Percentiles rank a stretch among this genome's conserved stretches.
phyloP scores from a whole-genome alignment of 2,888 invertebrate species.

The Sturmia bella region DNA sequence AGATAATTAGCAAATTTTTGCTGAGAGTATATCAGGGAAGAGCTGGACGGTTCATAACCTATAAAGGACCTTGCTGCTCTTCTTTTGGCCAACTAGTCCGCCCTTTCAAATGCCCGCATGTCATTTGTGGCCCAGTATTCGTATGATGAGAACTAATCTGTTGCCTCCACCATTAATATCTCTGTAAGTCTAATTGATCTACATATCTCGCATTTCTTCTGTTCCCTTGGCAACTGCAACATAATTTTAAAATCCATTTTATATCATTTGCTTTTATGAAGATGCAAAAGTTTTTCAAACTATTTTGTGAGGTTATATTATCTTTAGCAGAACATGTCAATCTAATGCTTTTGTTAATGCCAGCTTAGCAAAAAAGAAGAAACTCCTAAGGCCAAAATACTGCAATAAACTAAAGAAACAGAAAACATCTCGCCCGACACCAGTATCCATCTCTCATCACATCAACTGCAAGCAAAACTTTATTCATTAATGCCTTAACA shows the following conservation, averaged over 20 bases:
- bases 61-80: too few species aligned
- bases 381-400: conserved; percentile 14
- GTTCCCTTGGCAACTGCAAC: too few species aligned
- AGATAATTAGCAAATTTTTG: too few species aligned
- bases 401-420: conserved; percentile 1
- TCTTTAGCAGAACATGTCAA: background rate
- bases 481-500: conserved; percentile 45
- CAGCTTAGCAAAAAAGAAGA: conserved; percentile 32
- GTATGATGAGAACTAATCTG: too few species aligned
- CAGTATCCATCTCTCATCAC: conserved; percentile 28
- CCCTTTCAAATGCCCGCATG: too few species aligned
- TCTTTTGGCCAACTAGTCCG: too few species aligned
- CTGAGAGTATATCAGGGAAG: too few species aligned
- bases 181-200: too few species aligned
- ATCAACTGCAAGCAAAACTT: conserved; percentile 41
- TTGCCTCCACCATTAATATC: too few species aligned
- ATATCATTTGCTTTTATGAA: background rate
- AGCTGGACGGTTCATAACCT: too few species aligned
- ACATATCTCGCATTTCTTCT: too few species aligned
- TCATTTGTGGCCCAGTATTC: too few species aligned
- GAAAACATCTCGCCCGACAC: background rate
- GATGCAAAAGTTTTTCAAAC: conserved; percentile 2
- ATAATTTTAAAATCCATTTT: conserved; percentile 17
- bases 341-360: conserved; percentile 1
- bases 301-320: background rate